Base-by-base conservation (phyloP, 2,888 invertebrate species). In the Megalurothrips usitatus region DNA sequence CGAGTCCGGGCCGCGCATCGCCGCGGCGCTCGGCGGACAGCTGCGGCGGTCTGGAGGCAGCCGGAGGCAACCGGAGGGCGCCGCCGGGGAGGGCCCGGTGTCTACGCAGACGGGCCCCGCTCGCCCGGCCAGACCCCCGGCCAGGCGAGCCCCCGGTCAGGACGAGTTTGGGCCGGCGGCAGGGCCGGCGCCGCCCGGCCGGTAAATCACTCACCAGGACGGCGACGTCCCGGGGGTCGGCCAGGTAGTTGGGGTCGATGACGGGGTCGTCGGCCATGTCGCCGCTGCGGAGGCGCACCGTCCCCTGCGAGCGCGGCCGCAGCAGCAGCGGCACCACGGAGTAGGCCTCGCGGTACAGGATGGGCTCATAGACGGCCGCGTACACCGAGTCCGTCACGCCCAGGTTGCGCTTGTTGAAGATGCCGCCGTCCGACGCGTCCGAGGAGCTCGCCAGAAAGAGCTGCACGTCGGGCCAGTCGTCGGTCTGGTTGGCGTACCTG, bases 181-280 rank as follows among this genome's bases (percentile, higher is more conserved):
- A 43, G 34, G 34, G 34, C 34, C 34, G 17, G 14, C 58, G 58
- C 58, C 58, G 14, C 14, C 58, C 58, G 1, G 58, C 58, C 58
- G 26, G 14, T 23, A n/a, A 78, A 12, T 14, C 58, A 80, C 83
- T 82, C 82, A 84, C 84, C 82, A 84, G 80, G 12, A 83, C 83
- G 34, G 89, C 88, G 19, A 95, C 86, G 85, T 97, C 97, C 58
- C 90, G 87, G 0, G 92, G 92, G 85, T 94, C 90, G 0, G 90
- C 87, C 84, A 92, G 93, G 86, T 98, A 98, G 86, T 97, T 96
- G 0, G 98, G 94, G 86, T 94, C 93, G 82, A 98, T 95, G n/a
- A 91, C 86, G 0, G 97, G 96, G 83, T 94, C 92, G 0, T 92
- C 90, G 81, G 89, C 88, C 0, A 96, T 94, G 86, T 94, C 90